phyloP scores from a whole-genome alignment of 1,140 invertebrate species.

The Leptinotarsa undecemlineata region DNA sequence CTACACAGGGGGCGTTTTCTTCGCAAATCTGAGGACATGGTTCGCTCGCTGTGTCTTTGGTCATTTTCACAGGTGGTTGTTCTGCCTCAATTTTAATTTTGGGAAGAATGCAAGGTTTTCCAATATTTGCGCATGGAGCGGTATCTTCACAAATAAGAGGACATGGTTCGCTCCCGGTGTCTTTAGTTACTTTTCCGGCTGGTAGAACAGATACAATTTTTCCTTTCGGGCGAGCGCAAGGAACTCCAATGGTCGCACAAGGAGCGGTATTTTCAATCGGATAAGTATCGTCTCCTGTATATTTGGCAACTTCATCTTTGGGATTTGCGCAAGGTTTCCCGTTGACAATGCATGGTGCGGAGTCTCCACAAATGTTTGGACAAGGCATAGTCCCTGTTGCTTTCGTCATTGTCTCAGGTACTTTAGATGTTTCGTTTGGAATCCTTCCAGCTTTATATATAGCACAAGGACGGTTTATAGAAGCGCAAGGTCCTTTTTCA shows the following conservation, averaged over 20 bases:
- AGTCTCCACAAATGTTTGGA: background rate
- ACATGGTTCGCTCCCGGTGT: background rate
- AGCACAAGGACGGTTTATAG: background rate
- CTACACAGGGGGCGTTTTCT: background rate
- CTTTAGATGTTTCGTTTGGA: background rate
- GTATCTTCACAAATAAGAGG: background rate
- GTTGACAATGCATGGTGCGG: background rate
- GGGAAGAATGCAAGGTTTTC: background rate
- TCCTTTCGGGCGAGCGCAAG: background rate
- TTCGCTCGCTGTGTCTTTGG: background rate
- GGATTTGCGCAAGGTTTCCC: background rate
- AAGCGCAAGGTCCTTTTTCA: background rate
- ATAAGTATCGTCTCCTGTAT: too few relatives aligned
- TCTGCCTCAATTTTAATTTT: too few relatives aligned
- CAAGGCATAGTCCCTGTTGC: background rate
- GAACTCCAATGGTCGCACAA: background rate
- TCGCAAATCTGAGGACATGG: background rate
- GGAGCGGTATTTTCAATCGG: background rate
- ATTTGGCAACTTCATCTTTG: background rate
- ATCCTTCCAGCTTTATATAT: background rate
- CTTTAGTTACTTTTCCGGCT: background rate
- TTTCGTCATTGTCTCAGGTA: background rate
- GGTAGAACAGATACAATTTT: background rate
- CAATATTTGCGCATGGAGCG: background rate
- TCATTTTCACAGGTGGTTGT: background rate